phyloP scores from a whole-genome alignment of 2,888 invertebrate genomes.

The Aradus depressus region DNA sequence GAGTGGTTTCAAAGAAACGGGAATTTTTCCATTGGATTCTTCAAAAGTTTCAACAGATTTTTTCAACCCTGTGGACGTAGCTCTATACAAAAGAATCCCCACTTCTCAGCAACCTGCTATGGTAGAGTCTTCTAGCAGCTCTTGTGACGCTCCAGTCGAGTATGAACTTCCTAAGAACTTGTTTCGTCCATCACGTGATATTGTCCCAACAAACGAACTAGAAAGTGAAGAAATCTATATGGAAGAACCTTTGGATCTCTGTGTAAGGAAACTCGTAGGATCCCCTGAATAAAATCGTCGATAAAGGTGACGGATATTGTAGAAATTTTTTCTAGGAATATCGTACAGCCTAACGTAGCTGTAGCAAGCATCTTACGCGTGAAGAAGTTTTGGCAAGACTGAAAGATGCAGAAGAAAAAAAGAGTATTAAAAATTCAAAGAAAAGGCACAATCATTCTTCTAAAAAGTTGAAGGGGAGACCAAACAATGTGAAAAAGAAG shows the following conservation, averaged over 20 bases:
- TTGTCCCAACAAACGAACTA: too few species aligned
- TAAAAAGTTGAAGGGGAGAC: too few species aligned
- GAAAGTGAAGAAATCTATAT: too few species aligned
- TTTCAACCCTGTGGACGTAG: constrained; percentile 13
- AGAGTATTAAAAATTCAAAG: neutral
- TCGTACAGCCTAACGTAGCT: too few species aligned
- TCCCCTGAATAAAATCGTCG: neutral
- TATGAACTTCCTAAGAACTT: too few species aligned
- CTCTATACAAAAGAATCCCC: constrained; percentile 10
- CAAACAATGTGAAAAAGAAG: too few species aligned
- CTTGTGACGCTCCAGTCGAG: too few species aligned
- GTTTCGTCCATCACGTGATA: too few species aligned
- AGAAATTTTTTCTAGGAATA: constrained; percentile 9
- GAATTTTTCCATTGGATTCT: constrained; percentile 15
- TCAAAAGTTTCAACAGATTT: constrained; percentile 13
- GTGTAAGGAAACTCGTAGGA: neutral
- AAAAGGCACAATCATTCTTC: too few species aligned
- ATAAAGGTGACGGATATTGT: constrained; percentile 1
- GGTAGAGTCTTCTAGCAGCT: too few species aligned
- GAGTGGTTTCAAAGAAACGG: constrained; percentile 11
- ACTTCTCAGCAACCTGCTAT: too few species aligned
- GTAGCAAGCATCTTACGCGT: neutral
- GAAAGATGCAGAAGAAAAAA: constrained; percentile 2
- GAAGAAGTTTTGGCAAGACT: constrained; percentile 7
- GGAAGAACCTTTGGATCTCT: constrained; percentile 9